Evolutionary conservation across 2,797 vertebrate genomes (phyloP).

Genomic region (Melanotaenia nigrans): DNA sequence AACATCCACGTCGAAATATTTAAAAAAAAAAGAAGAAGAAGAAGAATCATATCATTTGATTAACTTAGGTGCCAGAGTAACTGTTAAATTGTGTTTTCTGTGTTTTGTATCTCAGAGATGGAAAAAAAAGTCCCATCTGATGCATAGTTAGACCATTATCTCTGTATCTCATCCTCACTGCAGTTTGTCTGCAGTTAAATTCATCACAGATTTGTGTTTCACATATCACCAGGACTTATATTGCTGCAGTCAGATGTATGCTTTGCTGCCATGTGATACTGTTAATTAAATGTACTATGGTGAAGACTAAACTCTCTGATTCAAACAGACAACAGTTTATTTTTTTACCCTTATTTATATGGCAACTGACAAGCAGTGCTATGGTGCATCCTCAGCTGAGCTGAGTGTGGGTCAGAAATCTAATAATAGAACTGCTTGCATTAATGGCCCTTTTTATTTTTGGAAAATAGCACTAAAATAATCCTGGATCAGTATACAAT

Average conservation of each 20-base stretch:
- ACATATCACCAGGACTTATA: neutral
- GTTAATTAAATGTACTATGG: neutral
- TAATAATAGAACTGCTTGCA: neutral
- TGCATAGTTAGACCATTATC: neutral
- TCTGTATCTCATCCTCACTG: neutral
- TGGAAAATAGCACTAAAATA: too few species aligned
- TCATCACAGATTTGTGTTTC: neutral
- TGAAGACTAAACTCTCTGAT: neutral
- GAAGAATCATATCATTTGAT: neutral
- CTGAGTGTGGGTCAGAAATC: neutral
- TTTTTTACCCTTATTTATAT: neutral
- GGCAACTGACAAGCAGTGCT: neutral
- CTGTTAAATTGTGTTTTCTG: neutral
- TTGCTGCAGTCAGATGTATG: neutral
- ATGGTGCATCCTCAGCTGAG: neutral
- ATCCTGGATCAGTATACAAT: neutral
- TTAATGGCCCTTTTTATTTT: neutral
- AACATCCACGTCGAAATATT: too few species aligned
- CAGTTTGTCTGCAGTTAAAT: neutral
- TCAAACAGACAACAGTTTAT: neutral
- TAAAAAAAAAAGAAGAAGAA: too few species aligned
- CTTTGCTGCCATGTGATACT: neutral
- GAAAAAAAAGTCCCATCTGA: neutral
- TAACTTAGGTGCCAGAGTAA: neutral
- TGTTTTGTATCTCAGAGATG: neutral